These are phyloP conservation scores for Phasianus colchicus DNA, from an alignment of 2,113 vertebrate species.

Conservation along the genomic window DNA sequence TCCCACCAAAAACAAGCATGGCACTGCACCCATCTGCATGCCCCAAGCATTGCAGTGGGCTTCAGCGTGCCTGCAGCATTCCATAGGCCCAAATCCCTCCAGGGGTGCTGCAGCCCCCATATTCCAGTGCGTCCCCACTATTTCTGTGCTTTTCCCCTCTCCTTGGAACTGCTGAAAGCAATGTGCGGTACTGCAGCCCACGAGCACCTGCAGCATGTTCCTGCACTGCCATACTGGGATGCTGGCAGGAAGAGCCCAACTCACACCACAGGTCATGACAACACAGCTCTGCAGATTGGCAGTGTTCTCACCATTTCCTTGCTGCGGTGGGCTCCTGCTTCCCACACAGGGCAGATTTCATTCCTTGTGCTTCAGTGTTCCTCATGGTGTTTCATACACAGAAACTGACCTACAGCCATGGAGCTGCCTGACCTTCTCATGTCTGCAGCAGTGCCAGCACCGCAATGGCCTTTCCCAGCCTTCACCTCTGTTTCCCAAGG, in stretches of 20 bases:
- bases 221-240: background rate
- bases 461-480: fast-evolving
- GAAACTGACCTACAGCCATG: background rate
- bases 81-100: background rate
- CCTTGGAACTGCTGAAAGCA: background rate
- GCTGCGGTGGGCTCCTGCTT: background rate
- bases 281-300: constrained; percentile 25
- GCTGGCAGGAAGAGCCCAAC: constrained; percentile 46
- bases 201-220: background rate
- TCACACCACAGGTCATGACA: constrained; percentile 8
- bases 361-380: fast-evolving
- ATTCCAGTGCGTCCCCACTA: background rate
- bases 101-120: background rate
- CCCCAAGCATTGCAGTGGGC: background rate
- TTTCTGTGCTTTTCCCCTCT: background rate
- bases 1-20: background rate
- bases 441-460: background rate
- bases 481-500: background rate
- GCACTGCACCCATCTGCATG: background rate
- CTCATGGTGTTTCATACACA: background rate
- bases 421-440: fast-evolving
- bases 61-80: background rate
- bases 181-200: background rate
- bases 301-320: background rate
- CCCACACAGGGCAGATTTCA: background rate